A percentile compares a stretch with the other conserved stretches of the same genome.
These are phyloP conservation scores for Bombyx mandarina DNA, from an alignment of 1,140 invertebrate species.

Conservation along the genomic window DNA sequence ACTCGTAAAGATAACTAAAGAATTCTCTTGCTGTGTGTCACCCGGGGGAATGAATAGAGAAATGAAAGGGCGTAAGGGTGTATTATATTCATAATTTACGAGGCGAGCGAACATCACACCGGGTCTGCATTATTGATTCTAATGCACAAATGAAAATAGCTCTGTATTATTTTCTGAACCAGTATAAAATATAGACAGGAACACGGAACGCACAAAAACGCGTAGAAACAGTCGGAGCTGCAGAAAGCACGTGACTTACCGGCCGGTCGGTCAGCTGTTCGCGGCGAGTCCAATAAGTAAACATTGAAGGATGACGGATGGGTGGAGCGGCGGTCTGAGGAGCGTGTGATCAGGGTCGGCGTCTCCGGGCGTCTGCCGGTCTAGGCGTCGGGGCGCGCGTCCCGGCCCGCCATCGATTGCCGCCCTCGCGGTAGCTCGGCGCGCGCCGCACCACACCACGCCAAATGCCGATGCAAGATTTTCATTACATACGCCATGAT, in stretches of 20 bases:
- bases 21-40: constrained; percentile 37
- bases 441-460: constrained; percentile 49
- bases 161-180: constrained; percentile 21
- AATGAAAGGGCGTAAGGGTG: constrained; percentile 51
- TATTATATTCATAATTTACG: constrained; percentile 63
- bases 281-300: constrained; percentile 50
- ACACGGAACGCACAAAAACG: constrained; percentile 11
- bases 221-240: constrained; percentile 11
- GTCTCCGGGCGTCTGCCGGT: constrained; percentile 64
- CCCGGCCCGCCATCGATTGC: constrained; percentile 59
- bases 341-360: constrained; percentile 55
- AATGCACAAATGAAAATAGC: constrained; percentile 28
- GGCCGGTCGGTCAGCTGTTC: constrained; percentile 61
- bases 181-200: constrained; percentile 15
- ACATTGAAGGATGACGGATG: constrained; percentile 53
- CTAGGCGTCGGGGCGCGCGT: constrained; percentile 54
- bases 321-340: constrained; percentile 35
- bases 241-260: constrained; percentile 63
- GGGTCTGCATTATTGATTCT: constrained; percentile 38
- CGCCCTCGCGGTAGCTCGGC: constrained; percentile 46
- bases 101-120: constrained; percentile 29
- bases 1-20: constrained; percentile 58
- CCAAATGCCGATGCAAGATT: constrained; percentile 62
- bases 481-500: constrained; percentile 66
- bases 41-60: constrained; percentile 42